A percentile compares a stretch with the other conserved stretches of the same genome.
Conservation (phyloP, 2,797 vertebrate species). For the Phalloptychus januarius region DNA sequence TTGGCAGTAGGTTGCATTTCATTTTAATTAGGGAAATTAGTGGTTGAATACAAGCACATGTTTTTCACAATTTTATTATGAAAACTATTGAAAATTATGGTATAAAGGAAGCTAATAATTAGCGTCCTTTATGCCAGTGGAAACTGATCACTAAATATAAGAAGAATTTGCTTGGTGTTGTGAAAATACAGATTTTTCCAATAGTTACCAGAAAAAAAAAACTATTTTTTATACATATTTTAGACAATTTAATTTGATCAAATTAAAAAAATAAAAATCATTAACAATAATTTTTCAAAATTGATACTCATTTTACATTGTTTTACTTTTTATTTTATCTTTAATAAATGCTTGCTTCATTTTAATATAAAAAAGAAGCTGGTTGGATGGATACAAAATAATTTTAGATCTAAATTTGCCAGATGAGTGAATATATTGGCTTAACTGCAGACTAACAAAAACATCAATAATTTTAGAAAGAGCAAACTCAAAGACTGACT, state of each 20-base stretch:
- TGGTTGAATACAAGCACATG: not conserved
- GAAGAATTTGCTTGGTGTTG: not conserved
- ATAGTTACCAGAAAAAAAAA: too few relatives aligned
- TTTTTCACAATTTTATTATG: not conserved
- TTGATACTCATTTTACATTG: not conserved
- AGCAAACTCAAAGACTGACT: not conserved
- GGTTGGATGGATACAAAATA: not conserved
- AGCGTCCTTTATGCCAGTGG: not conserved
- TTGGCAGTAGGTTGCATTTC: not conserved
- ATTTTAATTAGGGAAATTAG: not conserved
- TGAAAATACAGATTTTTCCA: not conserved
- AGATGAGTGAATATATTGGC: not conserved
- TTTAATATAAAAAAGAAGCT: not conserved
- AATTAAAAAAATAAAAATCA: not conserved
- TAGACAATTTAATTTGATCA: not conserved
- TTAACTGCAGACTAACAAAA: not conserved
- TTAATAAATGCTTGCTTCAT: not conserved
- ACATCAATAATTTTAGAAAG: not conserved
- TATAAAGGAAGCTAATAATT: not conserved
- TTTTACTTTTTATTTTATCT: not conserved
- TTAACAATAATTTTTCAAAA: not conserved
- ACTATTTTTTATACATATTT: too few relatives aligned
- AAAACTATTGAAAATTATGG: not conserved
- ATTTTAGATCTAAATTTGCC: not conserved
- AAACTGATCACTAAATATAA: not conserved